phyloP scores from a whole-genome alignment of 2,113 vertebrate genomes.

The Sula dactylatra region DNA sequence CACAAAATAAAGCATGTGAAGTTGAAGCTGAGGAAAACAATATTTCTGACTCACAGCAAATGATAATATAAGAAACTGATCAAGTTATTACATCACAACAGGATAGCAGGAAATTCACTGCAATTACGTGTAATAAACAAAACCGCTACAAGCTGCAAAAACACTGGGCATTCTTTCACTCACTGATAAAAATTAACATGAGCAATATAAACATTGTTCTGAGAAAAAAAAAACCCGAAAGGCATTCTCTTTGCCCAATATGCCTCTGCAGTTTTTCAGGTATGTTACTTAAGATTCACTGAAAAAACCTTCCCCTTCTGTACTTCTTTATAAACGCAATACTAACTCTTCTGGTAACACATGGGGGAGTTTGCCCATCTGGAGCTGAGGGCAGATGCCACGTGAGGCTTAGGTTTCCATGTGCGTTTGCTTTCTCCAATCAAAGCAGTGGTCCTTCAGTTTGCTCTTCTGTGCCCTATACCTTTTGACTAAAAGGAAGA shows the following conservation, averaged over 20 bases:
- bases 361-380: background rate
- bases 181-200: background rate
- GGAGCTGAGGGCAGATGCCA: background rate
- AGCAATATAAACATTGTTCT: background rate
- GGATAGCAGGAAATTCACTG: background rate
- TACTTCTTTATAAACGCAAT: background rate
- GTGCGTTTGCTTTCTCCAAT: background rate
- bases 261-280: background rate
- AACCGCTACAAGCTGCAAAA: background rate
- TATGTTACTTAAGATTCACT: background rate
- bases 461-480: background rate
- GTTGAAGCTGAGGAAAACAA: background rate
- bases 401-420: background rate
- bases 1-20: background rate
- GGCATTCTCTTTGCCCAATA: background rate
- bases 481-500: background rate
- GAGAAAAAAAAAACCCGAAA: background rate
- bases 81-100: background rate
- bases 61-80: background rate
- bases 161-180: background rate
- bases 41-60: background rate
- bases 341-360: background rate
- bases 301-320: background rate
- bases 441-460: background rate
- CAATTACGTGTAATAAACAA: background rate